Percentiles rank a stretch among this genome's conserved stretches.
These are phyloP conservation scores for Drosophila birchii DNA, from an alignment of 2,888 invertebrate genomes.

Conservation along the genomic window DNA sequence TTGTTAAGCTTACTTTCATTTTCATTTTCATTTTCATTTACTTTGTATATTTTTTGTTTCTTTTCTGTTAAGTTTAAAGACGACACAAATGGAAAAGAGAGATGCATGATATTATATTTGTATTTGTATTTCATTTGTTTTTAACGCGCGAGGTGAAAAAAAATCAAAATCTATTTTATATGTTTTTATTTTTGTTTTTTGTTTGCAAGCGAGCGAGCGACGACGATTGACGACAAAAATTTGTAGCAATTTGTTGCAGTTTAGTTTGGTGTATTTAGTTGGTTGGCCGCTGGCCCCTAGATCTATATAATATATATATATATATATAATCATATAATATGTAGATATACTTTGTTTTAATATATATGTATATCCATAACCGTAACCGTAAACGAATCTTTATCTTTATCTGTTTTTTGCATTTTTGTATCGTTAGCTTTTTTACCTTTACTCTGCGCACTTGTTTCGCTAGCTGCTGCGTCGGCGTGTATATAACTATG, in stretches of 20 bases:
- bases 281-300: slow-evolving; percentile 67
- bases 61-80: slow-evolving; percentile 52
- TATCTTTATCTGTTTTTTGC: slow-evolving; percentile 11
- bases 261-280: slow-evolving; percentile 78
- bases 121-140: slow-evolving; percentile 10
- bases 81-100: slow-evolving; percentile 63
- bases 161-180: slow-evolving; percentile 43
- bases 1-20: not conserved
- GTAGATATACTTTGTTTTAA: slow-evolving; percentile 40
- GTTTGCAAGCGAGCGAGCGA: slow-evolving; percentile 38
- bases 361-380: slow-evolving; percentile 41
- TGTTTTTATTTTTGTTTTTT: not conserved
- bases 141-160: slow-evolving; percentile 55
- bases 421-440: slow-evolving; percentile 11
- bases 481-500: slow-evolving; percentile 51
- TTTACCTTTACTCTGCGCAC: slow-evolving; percentile 15
- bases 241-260: slow-evolving; percentile 76
- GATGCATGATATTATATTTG: slow-evolving; percentile 45
- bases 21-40: slow-evolving; percentile 8
- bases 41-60: slow-evolving; percentile 9
- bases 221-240: slow-evolving; percentile 62
- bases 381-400: slow-evolving; percentile 43
- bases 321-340: slow-evolving; percentile 39
- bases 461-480: slow-evolving; percentile 15
- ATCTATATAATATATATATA: slow-evolving; percentile 48